Evolutionary conservation across 2,113 vertebrate genomes (phyloP).

Genomic region (Xiphias gladius): DNA sequence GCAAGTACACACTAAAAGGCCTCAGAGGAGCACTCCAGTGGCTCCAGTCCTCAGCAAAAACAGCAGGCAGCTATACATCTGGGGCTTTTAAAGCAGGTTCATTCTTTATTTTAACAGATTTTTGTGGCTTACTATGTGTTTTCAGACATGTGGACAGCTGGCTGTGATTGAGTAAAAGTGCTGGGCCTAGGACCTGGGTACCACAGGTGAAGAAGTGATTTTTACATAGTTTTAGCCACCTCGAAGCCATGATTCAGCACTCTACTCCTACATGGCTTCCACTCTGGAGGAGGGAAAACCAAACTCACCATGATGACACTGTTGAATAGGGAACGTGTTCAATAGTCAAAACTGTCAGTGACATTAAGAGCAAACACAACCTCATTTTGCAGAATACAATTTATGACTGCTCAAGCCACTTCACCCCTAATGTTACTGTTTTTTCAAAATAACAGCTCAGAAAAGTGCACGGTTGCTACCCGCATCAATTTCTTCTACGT

Average conservation of each 20-base stretch:
- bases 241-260: constrained; percentile 56
- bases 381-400: constrained; percentile 15
- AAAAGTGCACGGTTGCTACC: constrained; percentile 45
- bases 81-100: constrained; percentile 57
- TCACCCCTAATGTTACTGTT: constrained; percentile 47
- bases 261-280: constrained; percentile 1
- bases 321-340: constrained; percentile 35
- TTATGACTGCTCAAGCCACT: constrained; percentile 18
- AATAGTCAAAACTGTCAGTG: constrained; percentile 45
- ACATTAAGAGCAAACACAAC: constrained; percentile 37
- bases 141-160: constrained; percentile 65
- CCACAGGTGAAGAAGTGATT: constrained; percentile 59
- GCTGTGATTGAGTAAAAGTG: constrained; percentile 61
- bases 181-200: constrained; percentile 18
- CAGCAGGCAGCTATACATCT: constrained; percentile 36
- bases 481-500: constrained; percentile 51
- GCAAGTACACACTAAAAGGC: background rate
- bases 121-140: constrained; percentile 48
- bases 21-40: constrained; percentile 30
- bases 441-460: constrained; percentile 56
- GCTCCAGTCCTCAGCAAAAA: constrained; percentile 41
- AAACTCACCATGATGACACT: constrained; percentile 20
- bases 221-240: constrained; percentile 22
- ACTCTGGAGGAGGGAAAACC: constrained; percentile 34
- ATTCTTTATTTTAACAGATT: constrained; percentile 66